Conservation (phyloP, 2,113 vertebrate species). For the Cottus gobio region DNA sequence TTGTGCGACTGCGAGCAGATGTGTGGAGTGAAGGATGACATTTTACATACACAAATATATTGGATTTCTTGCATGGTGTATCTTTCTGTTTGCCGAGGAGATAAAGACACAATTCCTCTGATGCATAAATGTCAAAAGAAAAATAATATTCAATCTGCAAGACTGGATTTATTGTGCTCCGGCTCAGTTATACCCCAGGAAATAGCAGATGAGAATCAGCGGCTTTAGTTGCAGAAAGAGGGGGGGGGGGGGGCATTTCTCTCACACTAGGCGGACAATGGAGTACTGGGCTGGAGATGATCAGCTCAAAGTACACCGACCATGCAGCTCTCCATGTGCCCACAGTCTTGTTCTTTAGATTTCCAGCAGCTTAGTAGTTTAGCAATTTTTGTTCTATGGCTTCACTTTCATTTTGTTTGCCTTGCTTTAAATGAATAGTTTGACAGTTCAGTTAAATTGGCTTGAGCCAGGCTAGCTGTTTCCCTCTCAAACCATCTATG, state of each 20-base stretch:
- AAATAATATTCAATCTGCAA: slow-evolving; percentile 51
- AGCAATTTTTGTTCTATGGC: background rate
- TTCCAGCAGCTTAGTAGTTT: background rate
- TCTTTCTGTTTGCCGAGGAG: slow-evolving; percentile 40
- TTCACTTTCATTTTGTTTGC: background rate
- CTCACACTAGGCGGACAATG: background rate
- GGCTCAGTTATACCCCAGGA: slow-evolving; percentile 11
- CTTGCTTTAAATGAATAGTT: background rate
- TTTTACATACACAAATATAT: slow-evolving; percentile 75
- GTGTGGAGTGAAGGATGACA: slow-evolving; percentile 48
- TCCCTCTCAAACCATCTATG: background rate
- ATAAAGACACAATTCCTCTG: slow-evolving; percentile 50
- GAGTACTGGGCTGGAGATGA: background rate
- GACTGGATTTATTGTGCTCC: slow-evolving; percentile 32
- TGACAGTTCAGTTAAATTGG: no score
- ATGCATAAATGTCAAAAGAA: slow-evolving; percentile 64
- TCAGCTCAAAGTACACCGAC: background rate
- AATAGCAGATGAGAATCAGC: slow-evolving; percentile 16
- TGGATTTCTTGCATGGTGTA: slow-evolving; percentile 48
- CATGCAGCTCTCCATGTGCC: background rate
- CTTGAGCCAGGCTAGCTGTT: background rate
- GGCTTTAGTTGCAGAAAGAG: background rate
- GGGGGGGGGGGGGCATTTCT: slow-evolving; percentile 13
- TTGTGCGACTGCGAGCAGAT: slow-evolving; percentile 39
- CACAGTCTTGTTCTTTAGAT: background rate